Base-by-base conservation (phyloP, 2,113 vertebrate genomes). In the Anser brachyrhynchus region DNA sequence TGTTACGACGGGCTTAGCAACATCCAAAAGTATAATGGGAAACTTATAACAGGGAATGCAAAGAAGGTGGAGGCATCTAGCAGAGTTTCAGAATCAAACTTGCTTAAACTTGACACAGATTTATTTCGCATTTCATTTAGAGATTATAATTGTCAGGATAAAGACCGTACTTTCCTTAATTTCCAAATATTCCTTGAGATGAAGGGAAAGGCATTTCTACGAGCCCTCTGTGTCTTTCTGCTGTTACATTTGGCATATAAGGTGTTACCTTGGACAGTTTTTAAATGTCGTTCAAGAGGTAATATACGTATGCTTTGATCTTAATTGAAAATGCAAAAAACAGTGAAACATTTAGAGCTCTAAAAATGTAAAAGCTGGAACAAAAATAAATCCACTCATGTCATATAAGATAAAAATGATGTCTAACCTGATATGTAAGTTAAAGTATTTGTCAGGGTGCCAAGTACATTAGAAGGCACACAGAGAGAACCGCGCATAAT, bases 121-220 rank as follows among this genome's bases (percentile, higher is more conserved):
- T 95, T 96, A 85, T 92, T 83, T 82, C 87, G 77, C 43, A 51
- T 78, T 96, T 94, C 94, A 89, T 96, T 93, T 95, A 79, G 54
- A 95, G 54, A 72, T 72, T 89, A 73, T 72, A 95, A 96, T 95
- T 92, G 88, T 37, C 77, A 62, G 49, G 54, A 70, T 69, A 96
- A 97, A 93, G 88, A 92, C 69, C 19, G 16, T 37, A 70, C 65
- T 70, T 92, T 89, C 82, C 46, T 44, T 61, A 79, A 84, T 55
- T 80, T 83, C 15, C 64, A 57, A 85, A 82, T 31, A 17, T 17
- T n/a, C 26, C 54, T 84, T 4, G 1, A 54, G 39, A 55, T 94
- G 46, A 46, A 77, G 37, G 79, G 37, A 69, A 39, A 39, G 54
- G 23, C 6, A 6, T 91, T 88, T 62, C 29, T 92, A 22, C 35